phyloP scores from a whole-genome alignment of 1,140 invertebrate genomes.

The Anastrepha obliqua region DNA sequence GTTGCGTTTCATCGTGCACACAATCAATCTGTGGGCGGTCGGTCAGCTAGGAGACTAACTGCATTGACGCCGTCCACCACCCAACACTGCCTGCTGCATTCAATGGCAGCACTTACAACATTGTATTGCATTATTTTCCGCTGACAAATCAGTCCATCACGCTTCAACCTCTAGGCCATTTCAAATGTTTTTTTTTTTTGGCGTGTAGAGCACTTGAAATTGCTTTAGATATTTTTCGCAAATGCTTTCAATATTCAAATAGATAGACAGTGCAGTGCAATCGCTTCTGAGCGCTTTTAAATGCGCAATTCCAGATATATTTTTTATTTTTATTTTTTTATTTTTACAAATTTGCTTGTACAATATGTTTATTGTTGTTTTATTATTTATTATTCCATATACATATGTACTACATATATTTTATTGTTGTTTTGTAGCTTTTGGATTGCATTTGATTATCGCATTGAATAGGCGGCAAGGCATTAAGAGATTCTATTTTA shows the following conservation, averaged over 20 bases:
- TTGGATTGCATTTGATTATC: slow-evolving; percentile 26
- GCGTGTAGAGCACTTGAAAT: not conserved
- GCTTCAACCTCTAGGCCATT: not conserved
- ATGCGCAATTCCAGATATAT: slow-evolving; percentile 3
- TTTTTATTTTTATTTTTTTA: not conserved
- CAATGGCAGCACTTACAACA: not conserved
- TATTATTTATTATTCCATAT: not conserved
- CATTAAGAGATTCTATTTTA: not conserved
- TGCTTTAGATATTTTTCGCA: not conserved
- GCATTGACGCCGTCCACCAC: not conserved
- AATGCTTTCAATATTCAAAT: not conserved
- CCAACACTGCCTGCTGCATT: not conserved
- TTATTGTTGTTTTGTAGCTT: slow-evolving; percentile 17
- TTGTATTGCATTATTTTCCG: not conserved
- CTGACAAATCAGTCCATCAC: slow-evolving; percentile 20
- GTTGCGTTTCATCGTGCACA: not conserved
- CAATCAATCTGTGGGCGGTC: slow-evolving; percentile 12
- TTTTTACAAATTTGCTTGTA: not conserved
- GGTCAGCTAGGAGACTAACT: not conserved
- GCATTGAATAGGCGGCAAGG: slow-evolving; percentile 5
- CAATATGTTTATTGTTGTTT: slow-evolving; percentile 15
- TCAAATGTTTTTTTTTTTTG: not conserved
- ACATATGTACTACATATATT: not conserved
- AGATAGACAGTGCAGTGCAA: not conserved
- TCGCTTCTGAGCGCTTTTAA: not conserved